These are phyloP conservation scores for Ormyrus labotus DNA, from an alignment of 2,888 invertebrate genomes.

Conservation along the genomic window DNA sequence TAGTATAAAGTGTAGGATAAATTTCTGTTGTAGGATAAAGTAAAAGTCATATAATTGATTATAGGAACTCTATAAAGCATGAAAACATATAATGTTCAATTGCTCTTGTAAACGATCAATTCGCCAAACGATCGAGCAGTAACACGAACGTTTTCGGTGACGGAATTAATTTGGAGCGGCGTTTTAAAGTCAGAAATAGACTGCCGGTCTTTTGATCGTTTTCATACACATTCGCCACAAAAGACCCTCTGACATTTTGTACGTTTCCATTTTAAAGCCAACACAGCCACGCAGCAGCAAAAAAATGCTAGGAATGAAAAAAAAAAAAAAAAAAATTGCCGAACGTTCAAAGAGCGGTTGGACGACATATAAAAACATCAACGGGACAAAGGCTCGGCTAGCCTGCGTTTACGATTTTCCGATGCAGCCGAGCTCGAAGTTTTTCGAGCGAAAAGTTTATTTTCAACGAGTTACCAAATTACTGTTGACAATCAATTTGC, in stretches of 20 bases:
- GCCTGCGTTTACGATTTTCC: not conserved
- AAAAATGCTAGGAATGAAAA: not conserved
- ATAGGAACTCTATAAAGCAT: too few species aligned
- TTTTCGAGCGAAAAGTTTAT: slow-evolving; percentile 5
- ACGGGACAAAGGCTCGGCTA: slow-evolving; percentile 1
- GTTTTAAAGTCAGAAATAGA: too few species aligned
- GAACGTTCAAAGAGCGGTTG: not conserved
- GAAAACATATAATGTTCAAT: too few species aligned
- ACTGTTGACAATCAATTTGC: not conserved
- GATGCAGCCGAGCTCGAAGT: not conserved
- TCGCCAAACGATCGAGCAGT: too few species aligned
- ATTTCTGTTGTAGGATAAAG: too few species aligned
- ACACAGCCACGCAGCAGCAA: not conserved
- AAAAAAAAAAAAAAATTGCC: not conserved
- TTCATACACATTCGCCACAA: slow-evolving; percentile 1
- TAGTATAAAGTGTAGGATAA: too few species aligned
- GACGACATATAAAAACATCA: slow-evolving; percentile 15
- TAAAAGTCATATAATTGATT: too few species aligned
- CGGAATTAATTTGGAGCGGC: too few species aligned
- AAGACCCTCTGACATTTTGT: not conserved
- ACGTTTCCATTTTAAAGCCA: slow-evolving; percentile 27
- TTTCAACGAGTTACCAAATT: slow-evolving; percentile 3
- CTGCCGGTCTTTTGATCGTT: too few species aligned
- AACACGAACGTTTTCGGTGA: too few species aligned
- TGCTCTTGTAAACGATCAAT: too few species aligned